Conservation (phyloP, 2,113 vertebrate genomes). For the Rutilus rutilus region DNA sequence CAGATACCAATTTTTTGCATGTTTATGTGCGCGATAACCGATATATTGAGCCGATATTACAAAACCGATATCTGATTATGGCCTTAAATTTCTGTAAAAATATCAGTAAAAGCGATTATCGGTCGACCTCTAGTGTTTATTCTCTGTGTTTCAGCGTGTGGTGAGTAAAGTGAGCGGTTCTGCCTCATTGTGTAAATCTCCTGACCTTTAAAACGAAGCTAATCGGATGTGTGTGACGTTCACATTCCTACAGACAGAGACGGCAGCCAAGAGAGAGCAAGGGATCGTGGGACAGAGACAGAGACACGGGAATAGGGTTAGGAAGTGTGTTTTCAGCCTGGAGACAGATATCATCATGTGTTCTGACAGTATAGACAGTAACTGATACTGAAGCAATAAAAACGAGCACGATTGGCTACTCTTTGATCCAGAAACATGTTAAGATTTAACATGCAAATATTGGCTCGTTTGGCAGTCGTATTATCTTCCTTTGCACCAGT, state of each 20-base stretch:
- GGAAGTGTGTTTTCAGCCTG: neutral
- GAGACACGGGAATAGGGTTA: neutral
- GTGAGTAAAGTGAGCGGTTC: conserved; percentile 11
- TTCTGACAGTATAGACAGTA: neutral
- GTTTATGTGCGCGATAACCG: too few species aligned
- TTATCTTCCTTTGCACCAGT: neutral
- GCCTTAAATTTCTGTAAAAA: too few species aligned
- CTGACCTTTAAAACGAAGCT: neutral
- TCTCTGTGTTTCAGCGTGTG: conserved; percentile 55
- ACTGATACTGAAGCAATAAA: neutral
- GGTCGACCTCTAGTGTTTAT: neutral
- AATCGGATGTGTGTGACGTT: neutral
- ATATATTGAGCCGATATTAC: too few species aligned
- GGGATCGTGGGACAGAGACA: conserved; percentile 31
- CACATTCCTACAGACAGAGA: neutral
- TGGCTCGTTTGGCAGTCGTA: neutral
- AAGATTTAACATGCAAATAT: neutral
- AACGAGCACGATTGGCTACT: neutral
- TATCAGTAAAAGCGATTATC: too few species aligned
- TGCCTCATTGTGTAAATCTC: neutral
- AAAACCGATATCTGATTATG: too few species aligned
- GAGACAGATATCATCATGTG: too few species aligned
- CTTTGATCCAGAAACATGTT: neutral
- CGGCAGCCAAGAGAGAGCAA: neutral
- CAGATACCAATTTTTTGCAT: too few species aligned